phyloP scores from a whole-genome alignment of 2,113 vertebrate genomes.

The Mobula birostris region DNA sequence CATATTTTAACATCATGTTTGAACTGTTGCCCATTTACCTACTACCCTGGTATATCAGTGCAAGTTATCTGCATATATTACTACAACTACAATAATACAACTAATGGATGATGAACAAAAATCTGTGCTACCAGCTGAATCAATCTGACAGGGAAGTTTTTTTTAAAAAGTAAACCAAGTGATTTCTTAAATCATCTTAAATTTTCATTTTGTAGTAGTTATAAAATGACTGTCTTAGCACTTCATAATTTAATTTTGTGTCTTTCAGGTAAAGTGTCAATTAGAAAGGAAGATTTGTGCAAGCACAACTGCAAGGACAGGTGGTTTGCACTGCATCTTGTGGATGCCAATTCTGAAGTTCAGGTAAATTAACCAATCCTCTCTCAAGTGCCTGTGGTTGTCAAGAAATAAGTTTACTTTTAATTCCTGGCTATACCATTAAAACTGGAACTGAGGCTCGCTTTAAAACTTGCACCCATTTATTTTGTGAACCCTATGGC shows the following conservation, averaged over 20 bases:
- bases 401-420: no score
- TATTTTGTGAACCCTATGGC: neutral
- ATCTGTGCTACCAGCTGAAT: neutral
- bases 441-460: neutral
- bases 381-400: neutral
- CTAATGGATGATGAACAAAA: neutral
- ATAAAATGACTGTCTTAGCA: neutral
- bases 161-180: neutral
- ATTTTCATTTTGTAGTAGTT: neutral
- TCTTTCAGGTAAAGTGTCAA: slow-evolving; percentile 82
- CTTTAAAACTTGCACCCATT: neutral
- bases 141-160: neutral
- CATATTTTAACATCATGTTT: neutral
- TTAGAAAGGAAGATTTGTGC: slow-evolving; percentile 88
- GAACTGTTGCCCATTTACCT: neutral
- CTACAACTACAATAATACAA: neutral
- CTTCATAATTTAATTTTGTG: slow-evolving; percentile 32
- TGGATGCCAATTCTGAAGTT: slow-evolving; percentile 93
- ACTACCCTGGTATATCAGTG: no score
- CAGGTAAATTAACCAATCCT: slow-evolving; percentile 68
- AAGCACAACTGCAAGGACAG: slow-evolving; percentile 83
- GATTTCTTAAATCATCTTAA: neutral
- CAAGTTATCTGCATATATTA: neutral
- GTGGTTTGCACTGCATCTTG: slow-evolving; percentile 85
- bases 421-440: no score